Evolutionary conservation across 2,888 invertebrate genomes (phyloP).

Genomic region (Ophion ellenae): DNA sequence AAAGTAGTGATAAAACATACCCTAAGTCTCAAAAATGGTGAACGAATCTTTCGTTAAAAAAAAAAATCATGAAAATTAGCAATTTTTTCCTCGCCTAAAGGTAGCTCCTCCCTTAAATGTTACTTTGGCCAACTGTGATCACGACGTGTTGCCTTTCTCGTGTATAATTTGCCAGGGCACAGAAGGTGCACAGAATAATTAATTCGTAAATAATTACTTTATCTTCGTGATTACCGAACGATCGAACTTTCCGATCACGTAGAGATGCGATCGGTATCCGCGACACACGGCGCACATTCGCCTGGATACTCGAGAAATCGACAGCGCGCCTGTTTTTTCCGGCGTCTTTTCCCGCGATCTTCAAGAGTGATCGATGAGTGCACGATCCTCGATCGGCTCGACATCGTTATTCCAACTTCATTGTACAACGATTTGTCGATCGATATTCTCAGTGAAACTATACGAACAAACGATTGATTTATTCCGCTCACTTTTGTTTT

Average conservation of each 20-base stretch:
- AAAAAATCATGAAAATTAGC: no score
- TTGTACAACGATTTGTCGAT: slow-evolving; percentile 41
- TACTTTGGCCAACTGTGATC: slow-evolving; percentile 38
- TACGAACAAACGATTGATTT: slow-evolving; percentile 36
- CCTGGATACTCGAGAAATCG: slow-evolving; percentile 35
- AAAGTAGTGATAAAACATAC: no score
- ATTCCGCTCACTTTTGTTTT: slow-evolving; percentile 33
- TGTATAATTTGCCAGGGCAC: slow-evolving; percentile 22
- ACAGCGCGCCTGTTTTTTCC: slow-evolving; percentile 29
- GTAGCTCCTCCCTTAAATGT: slow-evolving; percentile 18
- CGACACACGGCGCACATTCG: slow-evolving; percentile 26
- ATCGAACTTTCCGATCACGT: slow-evolving; percentile 65
- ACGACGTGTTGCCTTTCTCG: slow-evolving; percentile 8
- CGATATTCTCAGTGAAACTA: slow-evolving; percentile 36
- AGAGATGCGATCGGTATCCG: slow-evolving; percentile 50
- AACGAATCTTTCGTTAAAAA: no score
- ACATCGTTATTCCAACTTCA: slow-evolving; percentile 31
- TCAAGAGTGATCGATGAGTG: slow-evolving; percentile 42
- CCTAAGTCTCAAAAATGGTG: no score
- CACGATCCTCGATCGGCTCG: slow-evolving; percentile 45
- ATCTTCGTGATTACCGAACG: slow-evolving; percentile 51
- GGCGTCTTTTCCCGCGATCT: background rate
- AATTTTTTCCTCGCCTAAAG: no score
- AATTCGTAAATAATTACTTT: slow-evolving; percentile 60
- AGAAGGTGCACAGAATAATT: slow-evolving; percentile 26